Percentiles rank a stretch among this genome's conserved stretches.
These are phyloP conservation scores for Phycodurus eques DNA, from an alignment of 2,113 vertebrate genomes.

Conservation along the genomic window DNA sequence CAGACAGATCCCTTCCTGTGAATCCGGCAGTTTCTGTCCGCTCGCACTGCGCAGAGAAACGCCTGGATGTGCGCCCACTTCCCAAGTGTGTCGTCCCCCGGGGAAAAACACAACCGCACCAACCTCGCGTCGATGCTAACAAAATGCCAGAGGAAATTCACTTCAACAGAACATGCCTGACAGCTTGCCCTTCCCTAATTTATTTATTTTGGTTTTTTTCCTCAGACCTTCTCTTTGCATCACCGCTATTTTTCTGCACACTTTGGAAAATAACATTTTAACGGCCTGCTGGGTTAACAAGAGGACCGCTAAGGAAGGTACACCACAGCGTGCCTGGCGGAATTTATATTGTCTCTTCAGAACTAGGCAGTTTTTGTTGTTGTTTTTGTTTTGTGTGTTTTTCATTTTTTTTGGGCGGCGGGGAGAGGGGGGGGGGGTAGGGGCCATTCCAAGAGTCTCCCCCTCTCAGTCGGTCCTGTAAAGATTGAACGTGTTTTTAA, in stretches of 20 bases:
- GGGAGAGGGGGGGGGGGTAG: no score
- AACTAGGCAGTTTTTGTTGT: neutral
- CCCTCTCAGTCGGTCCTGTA: constrained; percentile 19
- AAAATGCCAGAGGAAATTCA: constrained; percentile 33
- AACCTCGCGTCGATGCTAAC: constrained; percentile 8
- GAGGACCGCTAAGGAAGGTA: constrained; percentile 22
- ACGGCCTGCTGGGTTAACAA: constrained; percentile 40
- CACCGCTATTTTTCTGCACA: neutral
- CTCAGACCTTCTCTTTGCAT: constrained; percentile 7
- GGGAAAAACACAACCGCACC: neutral
- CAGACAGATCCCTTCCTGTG: neutral
- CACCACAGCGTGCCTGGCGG: constrained; percentile 15
- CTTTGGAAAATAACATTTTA: constrained; percentile 41
- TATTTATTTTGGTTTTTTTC: neutral
- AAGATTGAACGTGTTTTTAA: constrained; percentile 25
- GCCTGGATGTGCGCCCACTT: neutral
- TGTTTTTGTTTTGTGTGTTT: neutral
- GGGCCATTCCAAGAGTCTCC: constrained; percentile 22
- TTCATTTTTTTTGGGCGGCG: no score
- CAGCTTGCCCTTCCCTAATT: constrained; percentile 42
- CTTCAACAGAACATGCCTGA: constrained; percentile 22
- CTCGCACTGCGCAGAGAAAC: neutral
- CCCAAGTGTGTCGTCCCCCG: constrained; percentile 12
- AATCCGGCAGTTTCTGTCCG: neutral
- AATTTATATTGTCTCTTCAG: neutral